These are phyloP conservation scores for Amaurobius ferox DNA, from an alignment of 2,888 invertebrate species.

Conservation along the genomic window DNA sequence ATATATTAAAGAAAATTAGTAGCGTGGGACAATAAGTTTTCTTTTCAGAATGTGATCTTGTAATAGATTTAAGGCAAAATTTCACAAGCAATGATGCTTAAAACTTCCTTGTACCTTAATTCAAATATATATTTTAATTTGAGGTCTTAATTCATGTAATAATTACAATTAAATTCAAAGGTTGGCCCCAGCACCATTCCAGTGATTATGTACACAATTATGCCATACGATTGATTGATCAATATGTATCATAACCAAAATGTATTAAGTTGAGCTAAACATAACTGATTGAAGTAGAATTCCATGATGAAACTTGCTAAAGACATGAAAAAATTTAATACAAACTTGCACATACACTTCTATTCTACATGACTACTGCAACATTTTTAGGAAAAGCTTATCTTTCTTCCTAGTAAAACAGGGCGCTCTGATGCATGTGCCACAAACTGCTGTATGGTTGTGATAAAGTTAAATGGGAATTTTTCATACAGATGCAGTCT, in stretches of 20 bases:
- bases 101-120: too few species aligned
- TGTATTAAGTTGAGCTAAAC: not conserved
- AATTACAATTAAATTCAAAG: too few species aligned
- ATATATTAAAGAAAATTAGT: too few species aligned
- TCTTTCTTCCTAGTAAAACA: conserved; percentile 21
- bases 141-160: too few species aligned
- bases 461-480: conserved; percentile 10
- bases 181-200: too few species aligned
- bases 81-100: too few species aligned
- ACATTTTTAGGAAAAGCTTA: conserved; percentile 60
- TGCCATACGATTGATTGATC: too few species aligned
- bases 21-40: too few species aligned
- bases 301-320: not conserved
- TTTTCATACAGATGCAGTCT: conserved; percentile 8
- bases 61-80: too few species aligned
- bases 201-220: too few species aligned
- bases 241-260: not conserved
- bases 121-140: too few species aligned
- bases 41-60: too few species aligned
- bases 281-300: not conserved
- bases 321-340: conserved; percentile 40
- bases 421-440: conserved; percentile 20
- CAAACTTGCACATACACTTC: conserved; percentile 66
- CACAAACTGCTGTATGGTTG: conserved; percentile 51
- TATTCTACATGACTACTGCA: conserved; percentile 60